These are phyloP conservation scores for Pocillopora verrucosa DNA, from an alignment of 64 coral and sea anemone genomes.

Conservation along the genomic window DNA sequence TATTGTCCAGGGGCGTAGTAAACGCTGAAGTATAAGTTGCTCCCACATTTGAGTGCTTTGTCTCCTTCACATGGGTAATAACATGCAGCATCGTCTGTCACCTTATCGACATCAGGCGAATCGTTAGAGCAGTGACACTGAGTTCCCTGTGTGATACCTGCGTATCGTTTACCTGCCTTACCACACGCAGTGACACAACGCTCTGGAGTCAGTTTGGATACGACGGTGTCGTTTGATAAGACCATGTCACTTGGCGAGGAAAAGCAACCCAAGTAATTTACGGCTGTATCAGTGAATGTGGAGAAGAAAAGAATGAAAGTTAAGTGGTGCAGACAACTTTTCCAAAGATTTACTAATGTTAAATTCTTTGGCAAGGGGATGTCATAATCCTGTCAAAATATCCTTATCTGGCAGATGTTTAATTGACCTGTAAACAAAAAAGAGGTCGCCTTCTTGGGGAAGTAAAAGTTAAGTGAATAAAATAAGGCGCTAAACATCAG, in stretches of 20 bases:
- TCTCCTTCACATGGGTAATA: conserved; percentile 39
- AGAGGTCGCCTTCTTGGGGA: too few species aligned
- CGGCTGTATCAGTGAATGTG: not conserved
- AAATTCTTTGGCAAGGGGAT: too few species aligned
- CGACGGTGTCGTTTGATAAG: not conserved
- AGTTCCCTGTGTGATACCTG: conserved; percentile 17
- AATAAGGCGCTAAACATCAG: too few species aligned
- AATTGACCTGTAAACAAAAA: too few species aligned
- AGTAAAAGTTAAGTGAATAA: too few species aligned
- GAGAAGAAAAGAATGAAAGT: not conserved
- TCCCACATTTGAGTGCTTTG: conserved; percentile 31
- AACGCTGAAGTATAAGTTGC: conserved; percentile 27
- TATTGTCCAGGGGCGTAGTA: conserved; percentile 14
- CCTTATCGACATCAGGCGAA: not conserved
- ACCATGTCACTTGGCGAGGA: not conserved
- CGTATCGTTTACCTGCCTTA: not conserved
- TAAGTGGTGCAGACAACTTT: not conserved
- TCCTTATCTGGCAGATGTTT: too few species aligned
- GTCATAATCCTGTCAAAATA: too few species aligned
- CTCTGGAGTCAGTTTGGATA: conserved; percentile 18
- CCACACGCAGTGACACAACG: conserved; percentile 39
- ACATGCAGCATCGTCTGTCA: not conserved
- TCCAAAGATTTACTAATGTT: not conserved
- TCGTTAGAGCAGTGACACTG: conserved; percentile 37
- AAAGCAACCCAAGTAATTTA: conserved; percentile 27